Evolutionary conservation across 2,888 invertebrate genomes (phyloP).

Genomic region (Maniola hyperantus): DNA sequence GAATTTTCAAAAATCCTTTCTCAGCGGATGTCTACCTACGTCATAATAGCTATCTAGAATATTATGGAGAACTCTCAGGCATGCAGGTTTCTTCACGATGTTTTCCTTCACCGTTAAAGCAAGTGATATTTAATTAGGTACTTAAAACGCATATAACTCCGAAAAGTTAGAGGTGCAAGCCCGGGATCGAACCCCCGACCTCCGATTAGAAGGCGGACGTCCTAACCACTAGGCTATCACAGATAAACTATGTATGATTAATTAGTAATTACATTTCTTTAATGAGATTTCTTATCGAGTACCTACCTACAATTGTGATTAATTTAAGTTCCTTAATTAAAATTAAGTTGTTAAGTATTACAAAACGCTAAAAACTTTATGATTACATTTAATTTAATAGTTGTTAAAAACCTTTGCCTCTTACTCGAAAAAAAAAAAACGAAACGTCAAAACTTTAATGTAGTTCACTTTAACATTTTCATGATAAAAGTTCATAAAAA

Average conservation of each 20-base stretch:
- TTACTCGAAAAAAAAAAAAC: slow-evolving; percentile 11
- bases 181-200: too few species aligned
- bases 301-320: background rate
- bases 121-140: too few species aligned
- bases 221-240: too few species aligned
- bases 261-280: background rate
- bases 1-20: background rate
- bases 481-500: slow-evolving; percentile 18
- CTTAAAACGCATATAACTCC: too few species aligned
- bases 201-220: too few species aligned
- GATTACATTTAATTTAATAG: background rate
- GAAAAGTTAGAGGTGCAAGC: too few species aligned
- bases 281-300: slow-evolving; percentile 5
- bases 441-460: slow-evolving; percentile 15
- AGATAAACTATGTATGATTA: background rate
- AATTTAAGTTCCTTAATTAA: slow-evolving; percentile 1
- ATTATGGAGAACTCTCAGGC: too few species aligned
- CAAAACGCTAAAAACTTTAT: slow-evolving; percentile 15
- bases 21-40: too few species aligned
- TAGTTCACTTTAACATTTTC: slow-evolving; percentile 9
- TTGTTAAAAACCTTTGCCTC: background rate
- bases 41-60: too few species aligned
- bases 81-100: too few species aligned
- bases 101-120: too few species aligned
- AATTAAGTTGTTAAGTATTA: slow-evolving; percentile 33